Percentiles rank a stretch among this genome's conserved stretches.
phyloP scores from a whole-genome alignment of 2,888 invertebrate species.

The Diaprepes abbreviatus region DNA sequence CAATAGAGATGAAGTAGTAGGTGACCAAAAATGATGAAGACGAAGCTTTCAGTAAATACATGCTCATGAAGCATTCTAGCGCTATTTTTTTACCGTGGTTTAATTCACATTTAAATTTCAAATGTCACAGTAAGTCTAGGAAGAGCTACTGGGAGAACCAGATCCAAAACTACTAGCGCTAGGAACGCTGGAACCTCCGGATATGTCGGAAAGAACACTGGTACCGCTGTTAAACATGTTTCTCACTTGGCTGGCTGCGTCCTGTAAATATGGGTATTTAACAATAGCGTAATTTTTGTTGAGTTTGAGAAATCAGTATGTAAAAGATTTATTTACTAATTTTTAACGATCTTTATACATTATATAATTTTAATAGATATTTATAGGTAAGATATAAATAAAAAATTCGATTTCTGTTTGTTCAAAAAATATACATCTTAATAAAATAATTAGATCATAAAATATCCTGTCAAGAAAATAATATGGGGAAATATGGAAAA shows the following conservation, averaged over 20 bases:
- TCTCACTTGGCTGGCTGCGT: constrained; percentile 59
- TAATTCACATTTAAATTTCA: neutral
- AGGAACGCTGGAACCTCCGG: constrained; percentile 49
- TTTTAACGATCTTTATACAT: too few relatives aligned
- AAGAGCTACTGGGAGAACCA: neutral
- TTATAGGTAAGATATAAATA: too few relatives aligned
- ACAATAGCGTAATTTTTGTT: constrained; percentile 1
- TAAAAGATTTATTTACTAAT: too few relatives aligned
- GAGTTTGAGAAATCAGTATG: too few relatives aligned
- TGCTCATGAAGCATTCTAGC: neutral
- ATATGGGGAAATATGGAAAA: too few relatives aligned
- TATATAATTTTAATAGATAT: too few relatives aligned
- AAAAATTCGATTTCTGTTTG: too few relatives aligned
- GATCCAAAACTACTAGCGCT: constrained; percentile 52
- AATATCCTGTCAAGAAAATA: too few relatives aligned
- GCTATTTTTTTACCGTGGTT: neutral
- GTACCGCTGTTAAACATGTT: constrained; percentile 56
- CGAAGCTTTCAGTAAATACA: neutral
- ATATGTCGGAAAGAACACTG: constrained; percentile 51
- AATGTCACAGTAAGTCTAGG: constrained; percentile 1
- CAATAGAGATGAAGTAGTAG: neutral
- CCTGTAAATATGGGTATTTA: constrained; percentile 56
- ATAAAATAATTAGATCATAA: too few relatives aligned
- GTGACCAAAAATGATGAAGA: neutral
- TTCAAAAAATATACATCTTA: too few relatives aligned